phyloP scores from a whole-genome alignment of 2,888 invertebrate species.

The Rutpela maculata region DNA sequence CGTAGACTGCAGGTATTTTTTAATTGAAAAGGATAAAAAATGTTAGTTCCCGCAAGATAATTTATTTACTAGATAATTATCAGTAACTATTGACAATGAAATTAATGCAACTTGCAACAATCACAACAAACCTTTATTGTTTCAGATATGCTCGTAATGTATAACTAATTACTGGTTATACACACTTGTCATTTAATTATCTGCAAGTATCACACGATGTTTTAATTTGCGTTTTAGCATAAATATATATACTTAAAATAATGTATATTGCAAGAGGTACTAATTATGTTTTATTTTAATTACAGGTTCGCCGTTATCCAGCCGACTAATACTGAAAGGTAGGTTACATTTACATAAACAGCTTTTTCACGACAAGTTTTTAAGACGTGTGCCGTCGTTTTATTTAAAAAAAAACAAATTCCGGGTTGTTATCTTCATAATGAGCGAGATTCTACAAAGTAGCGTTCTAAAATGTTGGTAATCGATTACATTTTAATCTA shows the following conservation, averaged over 20 bases:
- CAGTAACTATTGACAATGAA: no score
- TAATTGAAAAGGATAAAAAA: no score
- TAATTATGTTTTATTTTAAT: conserved; percentile 29
- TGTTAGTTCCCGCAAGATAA: no score
- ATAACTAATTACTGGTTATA: background rate
- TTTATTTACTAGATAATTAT: no score
- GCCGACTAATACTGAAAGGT: conserved; percentile 17
- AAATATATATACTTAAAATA: background rate
- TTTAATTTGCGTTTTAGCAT: background rate
- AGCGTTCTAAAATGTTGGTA: conserved; percentile 23
- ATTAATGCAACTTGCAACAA: no score
- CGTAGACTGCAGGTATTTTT: no score
- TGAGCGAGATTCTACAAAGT: conserved; percentile 6
- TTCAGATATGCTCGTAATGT: background rate
- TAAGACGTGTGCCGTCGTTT: conserved; percentile 12
- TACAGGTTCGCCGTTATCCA: conserved; percentile 31
- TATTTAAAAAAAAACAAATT: conserved; percentile 22
- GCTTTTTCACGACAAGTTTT: conserved; percentile 21
- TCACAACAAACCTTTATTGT: background rate
- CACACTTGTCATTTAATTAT: background rate
- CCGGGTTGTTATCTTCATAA: conserved; percentile 24
- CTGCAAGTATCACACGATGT: background rate
- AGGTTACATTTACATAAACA: conserved; percentile 25
- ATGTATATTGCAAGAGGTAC: background rate
- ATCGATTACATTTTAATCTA: conserved; percentile 41